phyloP scores from a whole-genome alignment of 2,113 vertebrate genomes.

The Grammomys surdaster region DNA sequence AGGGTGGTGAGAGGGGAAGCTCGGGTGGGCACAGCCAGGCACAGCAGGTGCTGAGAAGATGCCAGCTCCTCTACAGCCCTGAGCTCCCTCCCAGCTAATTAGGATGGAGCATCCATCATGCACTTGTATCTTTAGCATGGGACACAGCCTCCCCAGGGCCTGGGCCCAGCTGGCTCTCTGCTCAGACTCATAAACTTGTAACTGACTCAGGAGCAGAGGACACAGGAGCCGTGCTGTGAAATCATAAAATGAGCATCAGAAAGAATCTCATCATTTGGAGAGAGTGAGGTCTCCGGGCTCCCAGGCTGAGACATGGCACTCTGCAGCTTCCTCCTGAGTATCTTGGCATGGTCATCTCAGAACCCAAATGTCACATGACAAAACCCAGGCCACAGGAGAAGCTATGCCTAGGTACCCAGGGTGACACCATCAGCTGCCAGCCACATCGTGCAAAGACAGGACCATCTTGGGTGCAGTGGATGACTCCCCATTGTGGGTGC shows the following conservation, averaged over 20 bases:
- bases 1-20: background rate
- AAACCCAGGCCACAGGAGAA: background rate
- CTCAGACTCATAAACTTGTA: background rate
- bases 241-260: conserved; percentile 1
- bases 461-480: no score
- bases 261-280: background rate
- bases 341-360: background rate
- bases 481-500: no score
- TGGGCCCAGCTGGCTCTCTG: background rate
- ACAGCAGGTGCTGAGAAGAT: background rate
- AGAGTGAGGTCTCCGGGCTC: background rate
- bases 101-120: background rate
- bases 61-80: background rate
- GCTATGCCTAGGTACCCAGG: background rate
- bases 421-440: background rate
- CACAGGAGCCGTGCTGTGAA: background rate
- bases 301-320: background rate
- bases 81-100: background rate
- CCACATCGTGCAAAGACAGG: background rate
- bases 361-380: background rate
- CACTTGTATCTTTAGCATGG: background rate
- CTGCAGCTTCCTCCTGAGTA: background rate
- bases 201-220: conserved; percentile 42
- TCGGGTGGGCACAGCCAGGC: background rate
- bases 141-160: background rate